A percentile compares a stretch with the other conserved stretches of the same genome.
Evolutionary conservation across 2,113 vertebrate genomes (phyloP).

Genomic region (Panthera tigris): DNA sequence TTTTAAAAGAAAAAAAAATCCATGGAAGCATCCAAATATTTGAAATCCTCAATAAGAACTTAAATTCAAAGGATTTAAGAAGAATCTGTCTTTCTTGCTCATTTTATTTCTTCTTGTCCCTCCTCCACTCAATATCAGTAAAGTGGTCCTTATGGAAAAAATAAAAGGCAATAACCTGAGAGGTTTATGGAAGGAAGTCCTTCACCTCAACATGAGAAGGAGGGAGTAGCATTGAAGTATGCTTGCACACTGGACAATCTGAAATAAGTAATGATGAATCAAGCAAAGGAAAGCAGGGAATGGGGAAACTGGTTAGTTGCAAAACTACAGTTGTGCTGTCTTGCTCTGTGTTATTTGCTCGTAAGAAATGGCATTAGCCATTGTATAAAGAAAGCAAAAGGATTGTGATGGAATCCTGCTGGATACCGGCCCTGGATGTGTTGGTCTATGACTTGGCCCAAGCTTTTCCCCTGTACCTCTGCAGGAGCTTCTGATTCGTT

Average conservation of each 20-base stretch:
- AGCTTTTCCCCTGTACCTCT: background rate
- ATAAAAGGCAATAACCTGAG: background rate
- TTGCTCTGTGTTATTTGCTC: background rate
- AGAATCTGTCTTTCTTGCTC: background rate
- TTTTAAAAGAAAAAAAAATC: constrained; percentile 21
- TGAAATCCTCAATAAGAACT: constrained; percentile 17
- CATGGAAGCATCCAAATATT: background rate
- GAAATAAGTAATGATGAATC: background rate
- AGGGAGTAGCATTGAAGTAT: background rate
- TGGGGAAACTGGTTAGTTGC: background rate
- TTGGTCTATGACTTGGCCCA: background rate
- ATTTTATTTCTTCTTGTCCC: constrained; percentile 38
- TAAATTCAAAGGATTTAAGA: constrained; percentile 17
- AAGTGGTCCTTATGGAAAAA: background rate
- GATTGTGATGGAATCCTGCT: background rate
- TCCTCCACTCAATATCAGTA: background rate
- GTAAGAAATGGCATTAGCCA: background rate
- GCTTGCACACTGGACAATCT: background rate
- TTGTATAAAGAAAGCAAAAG: background rate
- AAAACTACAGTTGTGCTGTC: background rate
- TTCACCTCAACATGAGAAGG: accelerated
- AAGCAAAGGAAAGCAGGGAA: background rate
- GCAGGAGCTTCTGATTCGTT: background rate
- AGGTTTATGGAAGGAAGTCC: background rate
- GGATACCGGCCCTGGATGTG: background rate